These are phyloP conservation scores for Nibea coibor DNA, from an alignment of 2,113 vertebrate genomes.

Conservation along the genomic window DNA sequence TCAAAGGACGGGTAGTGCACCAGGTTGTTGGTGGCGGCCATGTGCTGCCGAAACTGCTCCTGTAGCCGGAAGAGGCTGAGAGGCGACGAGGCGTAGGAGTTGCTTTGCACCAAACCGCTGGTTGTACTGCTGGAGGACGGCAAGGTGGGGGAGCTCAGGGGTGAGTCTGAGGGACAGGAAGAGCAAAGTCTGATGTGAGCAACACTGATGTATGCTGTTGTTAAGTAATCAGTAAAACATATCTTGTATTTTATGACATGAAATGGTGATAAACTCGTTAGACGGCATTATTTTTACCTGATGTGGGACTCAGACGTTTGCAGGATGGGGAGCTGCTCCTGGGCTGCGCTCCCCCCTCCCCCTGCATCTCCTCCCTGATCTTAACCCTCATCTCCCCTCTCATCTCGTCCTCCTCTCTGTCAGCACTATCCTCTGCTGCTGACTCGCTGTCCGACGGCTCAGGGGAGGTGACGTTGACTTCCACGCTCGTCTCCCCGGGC, in stretches of 20 bases:
- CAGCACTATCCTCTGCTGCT: conserved; percentile 89
- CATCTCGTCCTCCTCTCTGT: conserved; percentile 88
- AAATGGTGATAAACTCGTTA: not conserved
- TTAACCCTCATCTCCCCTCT: conserved; percentile 61
- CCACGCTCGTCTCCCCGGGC: conserved; percentile 84
- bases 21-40: conserved; percentile 98
- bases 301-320: conserved; percentile 92
- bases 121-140: conserved; percentile 85
- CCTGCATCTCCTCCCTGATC: conserved; percentile 83
- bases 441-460: conserved; percentile 96
- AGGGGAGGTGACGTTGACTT: conserved; percentile 93
- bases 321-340: conserved; percentile 86
- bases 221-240: not conserved
- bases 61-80: conserved; percentile 98
- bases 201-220: not conserved
- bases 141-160: conserved; percentile 82
- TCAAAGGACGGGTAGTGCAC: conserved; percentile 98
- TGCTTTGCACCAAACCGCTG: conserved; percentile 87
- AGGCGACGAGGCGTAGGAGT: conserved; percentile 97
- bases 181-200: not conserved
- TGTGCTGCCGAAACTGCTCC: conserved; percentile 99
- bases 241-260: not conserved
- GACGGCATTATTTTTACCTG: conserved; percentile 84
- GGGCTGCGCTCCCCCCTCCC: conserved; percentile 81
- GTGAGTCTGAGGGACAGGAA: conserved; percentile 87